Conservation (phyloP, 2,888 invertebrate genomes). For the Byasa hedistus region DNA sequence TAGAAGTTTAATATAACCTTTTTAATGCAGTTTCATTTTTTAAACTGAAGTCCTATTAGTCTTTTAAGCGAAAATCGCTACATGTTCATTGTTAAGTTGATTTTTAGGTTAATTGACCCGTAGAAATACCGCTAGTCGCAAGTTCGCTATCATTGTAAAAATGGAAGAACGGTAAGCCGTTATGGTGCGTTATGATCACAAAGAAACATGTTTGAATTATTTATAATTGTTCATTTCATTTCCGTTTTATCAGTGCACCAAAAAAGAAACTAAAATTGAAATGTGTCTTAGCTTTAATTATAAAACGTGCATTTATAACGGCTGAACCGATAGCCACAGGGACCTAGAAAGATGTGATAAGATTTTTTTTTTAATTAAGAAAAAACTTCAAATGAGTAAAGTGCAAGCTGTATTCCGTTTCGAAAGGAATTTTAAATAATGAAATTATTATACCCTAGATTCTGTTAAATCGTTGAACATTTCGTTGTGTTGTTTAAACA, state of each 20-base stretch:
- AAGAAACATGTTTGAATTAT: constrained; percentile 26
- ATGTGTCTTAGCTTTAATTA: background rate
- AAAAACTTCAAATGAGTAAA: too few species aligned
- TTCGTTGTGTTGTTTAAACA: too few species aligned
- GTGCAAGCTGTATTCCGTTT: too few species aligned
- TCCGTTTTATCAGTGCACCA: background rate
- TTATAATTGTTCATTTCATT: constrained; percentile 1
- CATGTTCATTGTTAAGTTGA: constrained; percentile 27
- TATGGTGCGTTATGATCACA: constrained; percentile 30
- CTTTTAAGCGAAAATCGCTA: constrained; percentile 22
- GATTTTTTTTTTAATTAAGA: too few species aligned
- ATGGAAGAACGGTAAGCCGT: constrained; percentile 28
- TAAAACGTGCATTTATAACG: too few species aligned
- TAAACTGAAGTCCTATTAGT: background rate
- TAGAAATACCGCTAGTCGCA: constrained; percentile 29
- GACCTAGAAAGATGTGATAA: too few species aligned
- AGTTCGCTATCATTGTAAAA: constrained; percentile 28
- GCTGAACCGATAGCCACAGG: too few species aligned
- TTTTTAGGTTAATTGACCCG: constrained; percentile 32
- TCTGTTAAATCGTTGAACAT: too few species aligned
- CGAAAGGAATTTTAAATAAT: too few species aligned
- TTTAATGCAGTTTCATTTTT: background rate
- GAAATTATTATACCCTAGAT: too few species aligned
- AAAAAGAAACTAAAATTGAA: background rate
- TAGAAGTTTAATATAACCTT: background rate